Base-by-base conservation (phyloP, 1,140 invertebrate genomes). In the Drosophila chauvacae region DNA sequence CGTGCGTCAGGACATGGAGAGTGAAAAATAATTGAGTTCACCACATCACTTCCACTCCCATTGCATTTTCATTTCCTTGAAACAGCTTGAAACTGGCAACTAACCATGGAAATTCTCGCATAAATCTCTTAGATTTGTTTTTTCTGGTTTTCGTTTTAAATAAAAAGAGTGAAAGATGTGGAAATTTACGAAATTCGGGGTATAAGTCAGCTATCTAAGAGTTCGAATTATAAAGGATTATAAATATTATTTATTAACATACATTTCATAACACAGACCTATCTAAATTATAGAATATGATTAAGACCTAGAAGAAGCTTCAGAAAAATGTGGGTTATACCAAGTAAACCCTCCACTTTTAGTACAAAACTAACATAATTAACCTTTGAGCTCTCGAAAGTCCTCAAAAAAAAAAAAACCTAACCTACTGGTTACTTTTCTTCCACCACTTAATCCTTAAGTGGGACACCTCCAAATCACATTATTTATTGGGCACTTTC, bases 401-500 rank as follows among this genome's bases (percentile, higher is more conserved):
- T 2, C 53, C 13, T 3, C 10, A 1, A 35, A 59, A 7, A 44
- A 23, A 23, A 23, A 23, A 23, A 23, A 23, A 23, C 23, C 48
- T 30, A 2, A 20, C 20, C 10, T 4, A 11, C 10, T 14, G 16
- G 14, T 13, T 42, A 30, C 14, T n/a, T 11, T 35, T 53, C 7
- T 7, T 2, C 7, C 51, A 39, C 9, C 35, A 26, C 2, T 16
- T 37, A 11, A 55, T 37, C 13, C 51, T n/a, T 13, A 70, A 70
- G 62, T 68, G 66, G 66, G 18, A 16, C 61, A 70, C 20, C 51
- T 48, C 35, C 48, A 42, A 70, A 48, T 69, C 18, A 33, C 63
- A 26, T 44, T 33, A 37, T 68, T 70, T 37, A 28, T 44, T 9
- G 14, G 35, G 53, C 73, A 77, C 74, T 74, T 77, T 81, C 79